phyloP scores from a whole-genome alignment of 2,888 invertebrate genomes.

The Oasisia sp. region DNA sequence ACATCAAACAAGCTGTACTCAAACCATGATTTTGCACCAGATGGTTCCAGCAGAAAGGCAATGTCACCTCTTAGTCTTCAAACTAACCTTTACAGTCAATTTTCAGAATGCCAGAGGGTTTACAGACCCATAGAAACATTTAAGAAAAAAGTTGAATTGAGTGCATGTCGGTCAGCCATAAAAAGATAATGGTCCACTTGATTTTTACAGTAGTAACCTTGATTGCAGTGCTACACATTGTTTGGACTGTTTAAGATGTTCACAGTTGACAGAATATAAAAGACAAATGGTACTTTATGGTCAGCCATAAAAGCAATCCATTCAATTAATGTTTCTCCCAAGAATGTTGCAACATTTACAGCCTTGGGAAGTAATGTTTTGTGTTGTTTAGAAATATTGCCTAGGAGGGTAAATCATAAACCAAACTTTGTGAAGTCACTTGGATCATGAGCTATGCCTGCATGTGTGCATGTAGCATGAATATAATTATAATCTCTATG shows the following conservation, averaged over 20 bases:
- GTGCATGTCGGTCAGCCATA: not conserved
- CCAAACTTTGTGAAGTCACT: not conserved
- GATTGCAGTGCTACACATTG: not conserved
- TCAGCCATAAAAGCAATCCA: not conserved
- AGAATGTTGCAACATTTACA: not conserved
- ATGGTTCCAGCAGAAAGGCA: not conserved
- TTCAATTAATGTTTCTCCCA: not conserved
- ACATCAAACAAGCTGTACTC: not conserved
- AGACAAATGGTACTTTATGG: not conserved
- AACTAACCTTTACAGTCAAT: not conserved
- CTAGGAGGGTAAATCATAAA: conserved; percentile 2
- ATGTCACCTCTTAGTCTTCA: not conserved
- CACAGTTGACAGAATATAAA: not conserved
- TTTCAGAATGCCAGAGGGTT: not conserved
- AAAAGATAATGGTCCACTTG: not conserved
- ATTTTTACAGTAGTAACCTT: not conserved
- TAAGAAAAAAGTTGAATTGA: not conserved
- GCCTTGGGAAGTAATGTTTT: not conserved
- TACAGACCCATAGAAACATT: not conserved
- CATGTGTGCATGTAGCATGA: too few relatives aligned
- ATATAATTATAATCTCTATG: not conserved
- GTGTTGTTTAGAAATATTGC: not conserved
- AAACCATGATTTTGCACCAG: not conserved
- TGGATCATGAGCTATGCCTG: not conserved
- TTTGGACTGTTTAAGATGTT: not conserved